A percentile compares a stretch with the other conserved stretches of the same genome.
These are phyloP conservation scores for Enteromius argenteus DNA, from an alignment of 2,797 vertebrate species.

Conservation along the genomic window DNA sequence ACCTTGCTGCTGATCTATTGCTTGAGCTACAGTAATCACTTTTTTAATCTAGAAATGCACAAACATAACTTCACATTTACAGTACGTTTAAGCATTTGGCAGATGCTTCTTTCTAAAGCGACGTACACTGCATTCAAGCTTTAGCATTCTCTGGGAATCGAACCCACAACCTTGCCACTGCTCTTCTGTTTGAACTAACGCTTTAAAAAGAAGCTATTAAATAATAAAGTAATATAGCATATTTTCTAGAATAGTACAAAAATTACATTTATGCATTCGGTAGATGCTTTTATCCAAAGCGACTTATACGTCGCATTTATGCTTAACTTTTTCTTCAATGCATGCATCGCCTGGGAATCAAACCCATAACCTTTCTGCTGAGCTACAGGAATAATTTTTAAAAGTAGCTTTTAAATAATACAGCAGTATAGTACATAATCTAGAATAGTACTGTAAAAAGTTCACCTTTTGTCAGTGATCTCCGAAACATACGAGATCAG, in stretches of 20 bases:
- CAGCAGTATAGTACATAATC: neutral
- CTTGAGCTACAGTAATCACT: neutral
- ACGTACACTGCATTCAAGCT: neutral
- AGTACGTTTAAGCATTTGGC: neutral
- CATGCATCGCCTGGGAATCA: neutral
- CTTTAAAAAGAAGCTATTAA: neutral
- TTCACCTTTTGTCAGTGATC: conserved; percentile 32
- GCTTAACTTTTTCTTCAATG: neutral
- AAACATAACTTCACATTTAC: conserved; percentile 1
- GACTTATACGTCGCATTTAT: neutral
- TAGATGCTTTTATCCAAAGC: neutral
- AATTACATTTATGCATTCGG: neutral
- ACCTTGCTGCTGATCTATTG: neutral
- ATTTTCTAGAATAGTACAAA: neutral
- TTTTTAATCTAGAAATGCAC: neutral
- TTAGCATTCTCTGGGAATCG: neutral
- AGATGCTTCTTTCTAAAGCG: neutral
- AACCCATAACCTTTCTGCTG: neutral
- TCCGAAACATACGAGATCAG: conserved; percentile 50
- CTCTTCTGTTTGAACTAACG: neutral
- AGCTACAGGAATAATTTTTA: neutral
- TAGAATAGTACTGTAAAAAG: neutral
- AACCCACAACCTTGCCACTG: neutral
- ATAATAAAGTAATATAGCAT: neutral
- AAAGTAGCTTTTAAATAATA: conserved; percentile 1